A percentile compares a stretch with the other conserved stretches of the same genome.
Evolutionary conservation across 1,140 invertebrate species (phyloP).

Genomic region (Euwallacea fornicatus): DNA sequence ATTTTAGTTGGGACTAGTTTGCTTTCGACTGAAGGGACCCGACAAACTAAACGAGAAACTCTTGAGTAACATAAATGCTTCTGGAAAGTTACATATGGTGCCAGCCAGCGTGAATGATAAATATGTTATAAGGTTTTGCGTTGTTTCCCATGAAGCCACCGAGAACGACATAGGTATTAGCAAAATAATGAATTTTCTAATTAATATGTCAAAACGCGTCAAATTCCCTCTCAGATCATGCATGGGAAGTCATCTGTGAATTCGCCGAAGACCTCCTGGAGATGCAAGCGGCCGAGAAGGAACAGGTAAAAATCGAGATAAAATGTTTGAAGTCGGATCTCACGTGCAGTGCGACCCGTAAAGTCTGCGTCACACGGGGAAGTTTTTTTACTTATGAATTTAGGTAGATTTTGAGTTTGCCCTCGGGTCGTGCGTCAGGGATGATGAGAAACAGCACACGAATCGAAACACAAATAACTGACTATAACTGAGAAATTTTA

Average conservation of each 20-base stretch:
- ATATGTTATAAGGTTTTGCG: slow-evolving; percentile 94
- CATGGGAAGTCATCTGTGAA: slow-evolving; percentile 88
- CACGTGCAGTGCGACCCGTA: too few species aligned
- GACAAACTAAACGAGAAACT: slow-evolving; percentile 94
- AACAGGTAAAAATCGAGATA: slow-evolving; percentile 53
- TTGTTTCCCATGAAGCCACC: slow-evolving; percentile 88
- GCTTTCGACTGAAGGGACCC: slow-evolving; percentile 81
- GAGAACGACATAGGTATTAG: slow-evolving; percentile 81
- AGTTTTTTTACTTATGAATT: background rate
- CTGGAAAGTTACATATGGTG: slow-evolving; percentile 96
- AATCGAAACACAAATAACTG: too few species aligned
- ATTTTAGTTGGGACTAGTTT: slow-evolving; percentile 76
- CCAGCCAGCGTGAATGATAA: slow-evolving; percentile 88
- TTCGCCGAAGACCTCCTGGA: slow-evolving; percentile 81
- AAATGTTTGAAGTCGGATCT: too few species aligned
- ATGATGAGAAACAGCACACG: too few species aligned
- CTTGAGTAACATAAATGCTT: slow-evolving; percentile 91
- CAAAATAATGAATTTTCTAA: too few species aligned
- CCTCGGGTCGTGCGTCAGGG: too few species aligned
- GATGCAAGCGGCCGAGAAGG: slow-evolving; percentile 61
- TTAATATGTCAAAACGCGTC: too few species aligned
- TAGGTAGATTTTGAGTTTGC: too few species aligned
- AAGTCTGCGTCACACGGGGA: too few species aligned
- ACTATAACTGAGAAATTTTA: too few species aligned
- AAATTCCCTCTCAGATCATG: slow-evolving; percentile 65